Conservation (phyloP, 2,888 invertebrate genomes). For the Boloria selene region DNA sequence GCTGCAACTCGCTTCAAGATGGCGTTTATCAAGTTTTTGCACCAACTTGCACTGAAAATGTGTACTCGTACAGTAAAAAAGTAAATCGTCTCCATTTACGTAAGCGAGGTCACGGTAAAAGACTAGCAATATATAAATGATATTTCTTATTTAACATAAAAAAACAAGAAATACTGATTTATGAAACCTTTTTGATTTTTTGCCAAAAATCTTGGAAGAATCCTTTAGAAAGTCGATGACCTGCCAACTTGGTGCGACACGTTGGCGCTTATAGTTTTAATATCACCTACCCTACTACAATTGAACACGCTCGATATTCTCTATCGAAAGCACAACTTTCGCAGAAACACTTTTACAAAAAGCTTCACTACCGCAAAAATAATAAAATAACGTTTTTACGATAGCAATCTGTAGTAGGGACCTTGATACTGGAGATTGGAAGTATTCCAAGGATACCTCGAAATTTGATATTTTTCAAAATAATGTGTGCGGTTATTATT, state of each 20-base stretch:
- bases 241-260: slow-evolving; percentile 14
- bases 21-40: too few species aligned
- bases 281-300: background rate
- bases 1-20: too few species aligned
- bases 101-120: too few species aligned
- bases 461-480: slow-evolving; percentile 18
- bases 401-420: background rate
- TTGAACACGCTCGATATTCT: background rate
- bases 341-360: background rate
- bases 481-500: background rate
- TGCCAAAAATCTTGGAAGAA: slow-evolving; percentile 22
- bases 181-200: slow-evolving; percentile 16
- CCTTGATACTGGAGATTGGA: slow-evolving; percentile 17
- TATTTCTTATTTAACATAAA: background rate
- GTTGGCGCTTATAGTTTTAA: slow-evolving; percentile 15
- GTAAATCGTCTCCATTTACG: too few species aligned
- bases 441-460: slow-evolving; percentile 20
- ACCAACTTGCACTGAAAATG: too few species aligned
- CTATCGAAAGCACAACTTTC: background rate
- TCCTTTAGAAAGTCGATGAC: slow-evolving; percentile 8
- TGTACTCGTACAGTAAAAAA: too few species aligned
- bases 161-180: slow-evolving; percentile 8
- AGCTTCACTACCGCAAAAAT: background rate
- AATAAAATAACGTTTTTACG: background rate
- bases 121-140: background rate